Percentiles rank a stretch among this genome's conserved stretches.
Conservation (phyloP, 2,113 vertebrate genomes). For the Tupaia tana region DNA sequence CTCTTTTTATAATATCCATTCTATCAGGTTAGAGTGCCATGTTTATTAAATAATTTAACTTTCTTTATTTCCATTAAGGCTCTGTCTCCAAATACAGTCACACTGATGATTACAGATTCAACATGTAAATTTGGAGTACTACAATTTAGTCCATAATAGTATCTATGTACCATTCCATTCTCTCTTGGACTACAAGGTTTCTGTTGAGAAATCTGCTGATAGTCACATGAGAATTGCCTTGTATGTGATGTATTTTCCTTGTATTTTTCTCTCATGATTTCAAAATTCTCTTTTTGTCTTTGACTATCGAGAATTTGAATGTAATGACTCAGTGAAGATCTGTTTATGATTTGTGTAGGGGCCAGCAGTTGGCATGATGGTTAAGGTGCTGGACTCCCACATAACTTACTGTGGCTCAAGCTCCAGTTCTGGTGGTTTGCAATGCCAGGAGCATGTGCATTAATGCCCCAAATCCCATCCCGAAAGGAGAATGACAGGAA, state of each 20-base stretch:
- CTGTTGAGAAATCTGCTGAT: not conserved
- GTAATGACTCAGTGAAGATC: not conserved
- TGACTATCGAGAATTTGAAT: not conserved
- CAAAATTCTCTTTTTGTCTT: not conserved
- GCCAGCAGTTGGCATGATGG: too few species aligned
- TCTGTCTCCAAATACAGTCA: not conserved
- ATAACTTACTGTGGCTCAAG: too few species aligned
- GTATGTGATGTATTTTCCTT: not conserved
- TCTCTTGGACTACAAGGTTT: not conserved
- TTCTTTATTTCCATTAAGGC: not conserved
- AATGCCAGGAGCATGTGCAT: too few species aligned
- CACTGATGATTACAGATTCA: not conserved
- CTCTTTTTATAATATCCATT: not conserved
- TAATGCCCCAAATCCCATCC: too few species aligned
- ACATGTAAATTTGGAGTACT: not conserved
- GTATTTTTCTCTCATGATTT: not conserved
- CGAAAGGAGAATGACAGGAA: too few species aligned
- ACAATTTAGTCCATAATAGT: not conserved
- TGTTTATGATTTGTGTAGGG: not conserved
- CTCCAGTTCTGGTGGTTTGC: too few species aligned
- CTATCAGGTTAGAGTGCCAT: not conserved
- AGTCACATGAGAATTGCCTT: not conserved
- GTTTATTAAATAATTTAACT: not conserved
- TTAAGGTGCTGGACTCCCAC: too few species aligned
- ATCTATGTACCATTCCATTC: too few species aligned